These are phyloP conservation scores for Tyria jacobaeae DNA, from an alignment of 2,888 invertebrate species.

Conservation along the genomic window DNA sequence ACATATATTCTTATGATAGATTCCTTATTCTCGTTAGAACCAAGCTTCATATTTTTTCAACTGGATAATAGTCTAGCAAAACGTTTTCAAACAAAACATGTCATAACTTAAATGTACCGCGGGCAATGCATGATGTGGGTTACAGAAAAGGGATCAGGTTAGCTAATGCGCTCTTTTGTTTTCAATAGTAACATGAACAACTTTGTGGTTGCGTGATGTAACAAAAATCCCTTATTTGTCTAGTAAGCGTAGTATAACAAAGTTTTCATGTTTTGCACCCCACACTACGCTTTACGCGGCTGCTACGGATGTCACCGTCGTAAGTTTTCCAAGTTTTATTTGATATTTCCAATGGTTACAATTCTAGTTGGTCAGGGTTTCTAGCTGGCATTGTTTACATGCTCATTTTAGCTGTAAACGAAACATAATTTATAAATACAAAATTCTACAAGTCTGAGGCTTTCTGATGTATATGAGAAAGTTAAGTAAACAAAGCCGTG, in stretches of 20 bases:
- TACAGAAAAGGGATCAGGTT: slow-evolving; percentile 46
- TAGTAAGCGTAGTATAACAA: slow-evolving; percentile 55
- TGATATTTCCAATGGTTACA: slow-evolving; percentile 49
- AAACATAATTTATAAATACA: slow-evolving; percentile 56
- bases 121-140: slow-evolving; percentile 41
- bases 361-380: slow-evolving; percentile 16
- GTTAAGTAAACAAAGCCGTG: slow-evolving; percentile 72
- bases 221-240: slow-evolving; percentile 65
- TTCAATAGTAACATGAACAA: slow-evolving; percentile 52
- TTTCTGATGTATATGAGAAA: slow-evolving; percentile 65
- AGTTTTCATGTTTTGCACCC: slow-evolving; percentile 47
- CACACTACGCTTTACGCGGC: slow-evolving; percentile 39
- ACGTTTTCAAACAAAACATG: slow-evolving; percentile 30
- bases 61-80: slow-evolving; percentile 4
- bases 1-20: not conserved
- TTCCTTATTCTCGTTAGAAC: not conserved
- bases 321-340: slow-evolving; percentile 53
- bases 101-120: slow-evolving; percentile 37
- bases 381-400: slow-evolving; percentile 21
- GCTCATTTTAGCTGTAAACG: slow-evolving; percentile 26
- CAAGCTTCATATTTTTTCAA: not conserved
- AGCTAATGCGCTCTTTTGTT: slow-evolving; percentile 51
- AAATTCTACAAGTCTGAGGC: slow-evolving; percentile 57
- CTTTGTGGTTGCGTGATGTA: slow-evolving; percentile 63
- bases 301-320: slow-evolving; percentile 58